Base-by-base conservation (phyloP, 2,113 vertebrate species). In the Miniopterus natalensis region DNA sequence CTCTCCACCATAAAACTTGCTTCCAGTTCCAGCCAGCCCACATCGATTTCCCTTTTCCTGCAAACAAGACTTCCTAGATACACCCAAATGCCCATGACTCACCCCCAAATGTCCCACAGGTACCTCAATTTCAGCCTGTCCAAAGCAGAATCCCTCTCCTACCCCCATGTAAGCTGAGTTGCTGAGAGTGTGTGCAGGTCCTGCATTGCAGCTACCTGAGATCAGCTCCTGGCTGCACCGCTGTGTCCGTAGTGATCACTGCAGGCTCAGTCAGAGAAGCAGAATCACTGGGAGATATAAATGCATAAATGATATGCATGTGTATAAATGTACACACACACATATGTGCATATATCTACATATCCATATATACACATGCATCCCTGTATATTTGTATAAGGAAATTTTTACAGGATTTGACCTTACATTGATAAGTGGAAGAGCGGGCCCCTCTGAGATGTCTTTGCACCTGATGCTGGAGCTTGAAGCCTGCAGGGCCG, bases 1-100 rank as follows among this genome's bases (percentile, higher is more conserved):
- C 49, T 87, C 8, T 23, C 23, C 81, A 78, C 59, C 75, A 75
- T 88, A 79, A 95, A 94, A 77, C 14, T 73, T 92, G 18, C 83
- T 90, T 94, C 80, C 17, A 88, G 0, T 88, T 85, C 49, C 84
- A 92, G 45, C 45, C 65, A 74, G 68, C 79, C 92, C 55, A 83
- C 75, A 78, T 1, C 49, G 71, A 79, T 71, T 85, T 81, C 59
- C 45, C 71, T 23, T 84, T 73, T 49, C 27, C 36, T 75, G 14
- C 18, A 49, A 59, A 81, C 0, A 15, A 80, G n/a, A 2, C 63
- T 91, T 75, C 75, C 95, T 47, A n/a, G 31, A 17, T 25, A 20
- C 70, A 29, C 84, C 59, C 11, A 27, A 23, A 3, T 2, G 63
- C 20, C 51, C 71, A 3, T 36, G 59, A 84, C 59, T 75, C 20